phyloP scores from a whole-genome alignment of 2,797 vertebrate species.

The Sebastiscus tertius region DNA sequence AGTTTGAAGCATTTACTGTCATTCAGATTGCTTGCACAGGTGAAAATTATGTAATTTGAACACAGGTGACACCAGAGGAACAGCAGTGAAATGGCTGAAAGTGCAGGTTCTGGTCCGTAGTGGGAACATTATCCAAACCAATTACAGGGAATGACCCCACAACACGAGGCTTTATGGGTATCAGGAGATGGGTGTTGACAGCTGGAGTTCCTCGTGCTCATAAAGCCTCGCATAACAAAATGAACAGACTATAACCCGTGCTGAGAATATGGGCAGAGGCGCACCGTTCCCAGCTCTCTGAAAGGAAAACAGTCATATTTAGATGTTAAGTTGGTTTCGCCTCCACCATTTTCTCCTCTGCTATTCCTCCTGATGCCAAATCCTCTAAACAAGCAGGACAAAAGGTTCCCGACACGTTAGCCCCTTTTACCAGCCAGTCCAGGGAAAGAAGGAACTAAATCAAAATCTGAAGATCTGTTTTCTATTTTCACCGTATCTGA shows the following conservation, averaged over 20 bases:
- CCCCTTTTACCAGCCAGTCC: not conserved
- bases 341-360: not conserved
- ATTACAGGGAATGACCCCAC: conserved; percentile 43
- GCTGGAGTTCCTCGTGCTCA: conserved; percentile 33
- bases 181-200: conserved; percentile 43
- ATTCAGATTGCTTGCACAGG: not conserved
- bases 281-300: not conserved
- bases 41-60: not conserved
- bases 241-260: not conserved
- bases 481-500: not conserved
- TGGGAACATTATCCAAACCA: conserved; percentile 49
- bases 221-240: conserved; percentile 42
- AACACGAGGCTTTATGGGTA: conserved; percentile 39
- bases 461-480: not conserved
- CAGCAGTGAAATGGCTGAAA: conserved; percentile 31
- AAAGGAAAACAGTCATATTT: conserved; percentile 4
- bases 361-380: not conserved
- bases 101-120: conserved; percentile 16
- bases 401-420: not conserved
- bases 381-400: not conserved
- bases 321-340: conserved; percentile 2
- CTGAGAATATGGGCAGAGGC: conserved; percentile 2
- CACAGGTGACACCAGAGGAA: conserved; percentile 2
- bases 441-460: not conserved
- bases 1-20: conserved; percentile 7